Evolutionary conservation across 1,140 invertebrate species (phyloP).

Genomic region (Drosophila chauvacae): DNA sequence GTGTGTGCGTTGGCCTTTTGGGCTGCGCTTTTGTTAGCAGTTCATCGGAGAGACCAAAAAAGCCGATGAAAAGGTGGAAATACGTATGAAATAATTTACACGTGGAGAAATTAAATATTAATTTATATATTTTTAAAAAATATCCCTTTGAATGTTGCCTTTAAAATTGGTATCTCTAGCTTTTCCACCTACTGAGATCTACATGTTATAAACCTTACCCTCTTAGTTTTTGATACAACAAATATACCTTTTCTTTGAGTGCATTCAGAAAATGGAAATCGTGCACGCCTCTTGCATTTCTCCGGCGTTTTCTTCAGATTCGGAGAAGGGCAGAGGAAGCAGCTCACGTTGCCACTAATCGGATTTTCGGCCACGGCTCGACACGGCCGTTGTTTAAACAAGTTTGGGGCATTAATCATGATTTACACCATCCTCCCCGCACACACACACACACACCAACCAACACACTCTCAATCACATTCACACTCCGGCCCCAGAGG

Average conservation of each 20-base stretch:
- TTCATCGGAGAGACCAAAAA: conserved; percentile 60
- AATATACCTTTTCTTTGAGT: background rate
- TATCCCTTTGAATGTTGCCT: background rate
- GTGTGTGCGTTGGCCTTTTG: conserved; percentile 50
- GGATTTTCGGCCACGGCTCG: conserved; percentile 78
- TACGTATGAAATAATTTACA: conserved; percentile 11
- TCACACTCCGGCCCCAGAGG: conserved; percentile 27
- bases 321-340: conserved; percentile 31
- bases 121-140: background rate
- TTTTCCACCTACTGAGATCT: background rate
- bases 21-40: conserved; percentile 68
- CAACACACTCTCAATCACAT: conserved; percentile 39
- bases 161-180: background rate
- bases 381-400: conserved; percentile 77
- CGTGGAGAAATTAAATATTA: background rate
- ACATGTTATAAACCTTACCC: background rate
- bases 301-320: conserved; percentile 40
- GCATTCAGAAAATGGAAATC: conserved; percentile 69
- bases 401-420: conserved; percentile 80
- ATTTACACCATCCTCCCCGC: conserved; percentile 61
- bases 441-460: conserved; percentile 8
- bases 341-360: conserved; percentile 73
- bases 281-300: conserved; percentile 61
- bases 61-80: conserved; percentile 32
- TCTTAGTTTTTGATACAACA: background rate